These are phyloP conservation scores for Coluber constrictor DNA, from an alignment of 2,797 vertebrate genomes.

Conservation along the genomic window DNA sequence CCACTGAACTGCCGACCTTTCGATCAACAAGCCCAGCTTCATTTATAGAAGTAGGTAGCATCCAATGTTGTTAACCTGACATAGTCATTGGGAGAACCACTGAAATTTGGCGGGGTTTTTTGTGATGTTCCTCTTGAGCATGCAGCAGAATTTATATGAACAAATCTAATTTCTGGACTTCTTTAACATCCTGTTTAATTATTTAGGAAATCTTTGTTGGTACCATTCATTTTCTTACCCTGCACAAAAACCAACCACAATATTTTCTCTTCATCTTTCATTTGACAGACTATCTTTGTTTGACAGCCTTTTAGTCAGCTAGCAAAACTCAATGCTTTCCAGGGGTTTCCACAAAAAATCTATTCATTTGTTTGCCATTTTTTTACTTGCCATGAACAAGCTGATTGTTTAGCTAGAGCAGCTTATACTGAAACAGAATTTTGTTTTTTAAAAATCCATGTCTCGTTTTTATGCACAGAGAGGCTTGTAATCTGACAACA, in stretches of 20 bases:
- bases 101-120: background rate
- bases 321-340: constrained; percentile 6
- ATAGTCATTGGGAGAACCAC: background rate
- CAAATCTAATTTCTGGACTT: background rate
- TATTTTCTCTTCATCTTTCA: constrained; percentile 4
- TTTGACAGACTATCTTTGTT: constrained; percentile 7
- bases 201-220: background rate
- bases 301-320: background rate
- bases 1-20: too few relatives aligned
- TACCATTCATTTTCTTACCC: background rate
- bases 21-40: too few relatives aligned
- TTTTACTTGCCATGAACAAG: background rate
- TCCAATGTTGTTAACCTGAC: background rate
- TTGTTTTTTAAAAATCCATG: background rate
- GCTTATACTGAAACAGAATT: background rate
- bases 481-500: background rate
- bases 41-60: background rate
- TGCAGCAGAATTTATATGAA: background rate
- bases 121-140: background rate
- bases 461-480: background rate
- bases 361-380: constrained; percentile 18
- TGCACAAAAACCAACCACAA: background rate
- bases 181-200: background rate
- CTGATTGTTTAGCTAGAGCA: background rate
- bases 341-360: constrained; percentile 6